A percentile compares a stretch with the other conserved stretches of the same genome.
phyloP scores from a whole-genome alignment of 30 jellyfish, hydroid and myxozoan genomes.

The Catostylus mosaicus region DNA sequence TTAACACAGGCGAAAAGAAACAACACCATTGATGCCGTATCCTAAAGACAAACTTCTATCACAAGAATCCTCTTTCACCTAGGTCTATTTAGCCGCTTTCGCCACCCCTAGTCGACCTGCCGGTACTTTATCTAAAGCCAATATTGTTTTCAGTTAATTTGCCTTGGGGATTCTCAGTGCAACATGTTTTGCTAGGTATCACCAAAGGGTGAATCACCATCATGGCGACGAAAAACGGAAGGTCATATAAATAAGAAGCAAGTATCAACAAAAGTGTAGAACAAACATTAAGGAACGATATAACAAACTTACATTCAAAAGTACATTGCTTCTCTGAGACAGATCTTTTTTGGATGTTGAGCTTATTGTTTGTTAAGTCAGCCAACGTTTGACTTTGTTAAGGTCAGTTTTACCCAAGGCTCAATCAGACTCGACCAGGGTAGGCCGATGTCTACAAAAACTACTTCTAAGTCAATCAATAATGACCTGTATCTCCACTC shows the following conservation, averaged over 20 bases:
- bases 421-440: background rate
- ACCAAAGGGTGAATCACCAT: constrained; percentile 49
- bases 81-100: no score
- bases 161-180: constrained; percentile 7
- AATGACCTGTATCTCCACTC: no score
- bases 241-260: background rate
- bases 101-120: no score
- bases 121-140: no score
- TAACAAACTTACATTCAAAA: background rate
- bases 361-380: background rate
- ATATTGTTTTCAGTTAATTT: no score
- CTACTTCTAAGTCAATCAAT: no score
- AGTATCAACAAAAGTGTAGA: background rate
- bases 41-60: no score
- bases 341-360: background rate
- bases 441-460: background rate
- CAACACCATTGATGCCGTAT: no score
- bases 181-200: constrained; percentile 23
- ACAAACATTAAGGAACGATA: background rate
- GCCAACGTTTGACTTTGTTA: background rate
- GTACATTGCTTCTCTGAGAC: background rate
- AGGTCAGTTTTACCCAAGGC: background rate
- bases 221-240: background rate
- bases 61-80: no score
- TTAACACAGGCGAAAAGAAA: no score